These are phyloP conservation scores for Gadus chalcogrammus DNA, from an alignment of 2,113 vertebrate species.

Conservation along the genomic window DNA sequence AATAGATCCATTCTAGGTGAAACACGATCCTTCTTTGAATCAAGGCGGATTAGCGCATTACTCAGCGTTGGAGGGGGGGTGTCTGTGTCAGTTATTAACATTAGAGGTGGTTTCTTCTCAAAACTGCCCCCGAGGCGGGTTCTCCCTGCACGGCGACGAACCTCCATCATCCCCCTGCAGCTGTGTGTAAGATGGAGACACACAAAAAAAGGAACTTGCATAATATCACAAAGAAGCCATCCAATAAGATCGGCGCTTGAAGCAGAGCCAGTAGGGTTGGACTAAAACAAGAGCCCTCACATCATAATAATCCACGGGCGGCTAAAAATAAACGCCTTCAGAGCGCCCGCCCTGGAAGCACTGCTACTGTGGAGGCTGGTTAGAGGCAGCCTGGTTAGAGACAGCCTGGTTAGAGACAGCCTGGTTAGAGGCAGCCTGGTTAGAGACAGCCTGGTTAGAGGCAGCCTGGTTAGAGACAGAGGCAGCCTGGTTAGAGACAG, in stretches of 20 bases:
- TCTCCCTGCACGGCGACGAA: conserved; percentile 9
- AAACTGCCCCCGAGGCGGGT: conserved; percentile 34
- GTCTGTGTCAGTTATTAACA: neutral
- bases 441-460: conserved; percentile 35
- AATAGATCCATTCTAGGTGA: neutral
- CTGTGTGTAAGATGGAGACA: conserved; percentile 57
- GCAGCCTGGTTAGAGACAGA: neutral
- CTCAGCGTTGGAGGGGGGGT: conserved; percentile 18
- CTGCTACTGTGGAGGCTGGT: conserved; percentile 52
- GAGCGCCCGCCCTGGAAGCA: conserved; percentile 58
- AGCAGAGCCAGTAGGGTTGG: conserved; percentile 60
- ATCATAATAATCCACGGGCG: conserved; percentile 52
- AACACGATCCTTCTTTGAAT: neutral
- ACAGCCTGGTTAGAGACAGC: too few relatives aligned
- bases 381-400: too few relatives aligned
- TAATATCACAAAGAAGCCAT: conserved; percentile 48
- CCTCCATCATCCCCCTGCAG: conserved; percentile 57
- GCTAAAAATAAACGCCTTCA: conserved; percentile 71
- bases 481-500: neutral
- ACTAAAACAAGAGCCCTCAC: conserved; percentile 71
- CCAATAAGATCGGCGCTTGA: conserved; percentile 64
- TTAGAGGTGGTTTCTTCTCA: neutral
- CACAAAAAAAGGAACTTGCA: conserved; percentile 60
- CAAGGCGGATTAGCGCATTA: conserved; percentile 9
- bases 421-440: neutral